These are phyloP conservation scores for Montipora sp. DNA, from an alignment of 64 coral and sea anemone species.

Conservation along the genomic window DNA sequence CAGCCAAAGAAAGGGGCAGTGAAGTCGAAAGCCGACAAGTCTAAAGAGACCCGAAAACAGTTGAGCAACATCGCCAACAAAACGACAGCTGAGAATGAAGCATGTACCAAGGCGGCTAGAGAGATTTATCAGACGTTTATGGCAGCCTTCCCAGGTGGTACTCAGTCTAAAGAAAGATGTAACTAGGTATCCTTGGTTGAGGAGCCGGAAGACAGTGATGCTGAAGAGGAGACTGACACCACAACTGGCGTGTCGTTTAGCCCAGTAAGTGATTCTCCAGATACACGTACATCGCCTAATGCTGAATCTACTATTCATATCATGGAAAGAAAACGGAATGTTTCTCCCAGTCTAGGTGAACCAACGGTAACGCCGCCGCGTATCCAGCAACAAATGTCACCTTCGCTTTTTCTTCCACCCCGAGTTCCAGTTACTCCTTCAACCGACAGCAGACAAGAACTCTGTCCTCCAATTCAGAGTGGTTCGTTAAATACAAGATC, in stretches of 20 bases:
- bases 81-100: neutral
- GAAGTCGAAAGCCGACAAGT: neutral
- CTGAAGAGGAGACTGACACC: neutral
- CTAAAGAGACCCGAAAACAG: neutral
- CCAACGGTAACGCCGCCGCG: neutral
- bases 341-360: neutral
- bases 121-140: neutral
- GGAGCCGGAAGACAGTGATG: too few relatives aligned
- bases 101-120: neutral
- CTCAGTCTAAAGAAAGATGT: neutral
- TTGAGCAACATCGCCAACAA: neutral
- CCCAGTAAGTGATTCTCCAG: neutral
- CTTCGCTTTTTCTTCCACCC: neutral
- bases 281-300: too few relatives aligned
- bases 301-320: neutral
- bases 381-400: neutral
- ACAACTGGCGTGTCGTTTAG: neutral
- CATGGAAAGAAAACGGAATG: neutral
- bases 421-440: neutral
- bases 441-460: constrained; percentile 6
- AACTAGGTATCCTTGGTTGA: neutral
- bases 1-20: neutral
- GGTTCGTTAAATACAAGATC: neutral
- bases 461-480: neutral
- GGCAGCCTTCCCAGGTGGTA: neutral